Percentiles rank a stretch among this genome's conserved stretches.
Evolutionary conservation across 2,888 invertebrate species (phyloP).

Genomic region (Agrenia bidenticulata): DNA sequence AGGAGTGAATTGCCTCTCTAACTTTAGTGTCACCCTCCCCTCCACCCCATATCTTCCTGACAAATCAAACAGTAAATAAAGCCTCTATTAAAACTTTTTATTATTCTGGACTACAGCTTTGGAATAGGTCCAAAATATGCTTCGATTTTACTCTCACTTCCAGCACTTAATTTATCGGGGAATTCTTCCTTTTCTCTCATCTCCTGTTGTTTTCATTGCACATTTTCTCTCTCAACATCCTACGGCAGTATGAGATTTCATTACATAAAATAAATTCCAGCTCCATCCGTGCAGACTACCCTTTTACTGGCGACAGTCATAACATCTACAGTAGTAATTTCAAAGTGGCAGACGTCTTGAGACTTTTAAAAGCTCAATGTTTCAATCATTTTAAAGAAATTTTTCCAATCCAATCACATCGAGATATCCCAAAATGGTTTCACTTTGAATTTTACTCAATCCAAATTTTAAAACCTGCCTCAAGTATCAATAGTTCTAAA

Average conservation of each 20-base stretch:
- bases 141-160: constrained; percentile 17
- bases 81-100: constrained; percentile 44
- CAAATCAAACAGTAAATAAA: constrained; percentile 39
- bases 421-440: too few species aligned
- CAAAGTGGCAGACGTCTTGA: too few species aligned
- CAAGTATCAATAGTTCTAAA: too few species aligned
- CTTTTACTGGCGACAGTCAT: too few species aligned
- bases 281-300: too few species aligned
- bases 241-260: too few species aligned
- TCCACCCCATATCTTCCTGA: constrained; percentile 3
- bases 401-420: too few species aligned
- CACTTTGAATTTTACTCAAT: too few species aligned
- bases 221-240: not conserved
- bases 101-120: not conserved
- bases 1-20: constrained; percentile 7
- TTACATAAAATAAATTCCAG: not conserved
- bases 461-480: too few species aligned
- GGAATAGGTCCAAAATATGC: constrained; percentile 23
- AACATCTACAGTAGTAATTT: too few species aligned
- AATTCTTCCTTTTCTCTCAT: not conserved
- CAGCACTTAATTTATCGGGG: not conserved
- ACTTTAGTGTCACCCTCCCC: not conserved
- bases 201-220: constrained; percentile 1
- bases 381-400: too few species aligned
- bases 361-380: too few species aligned